phyloP scores from a whole-genome alignment of 2,888 invertebrate genomes.

The Chesias legatella region DNA sequence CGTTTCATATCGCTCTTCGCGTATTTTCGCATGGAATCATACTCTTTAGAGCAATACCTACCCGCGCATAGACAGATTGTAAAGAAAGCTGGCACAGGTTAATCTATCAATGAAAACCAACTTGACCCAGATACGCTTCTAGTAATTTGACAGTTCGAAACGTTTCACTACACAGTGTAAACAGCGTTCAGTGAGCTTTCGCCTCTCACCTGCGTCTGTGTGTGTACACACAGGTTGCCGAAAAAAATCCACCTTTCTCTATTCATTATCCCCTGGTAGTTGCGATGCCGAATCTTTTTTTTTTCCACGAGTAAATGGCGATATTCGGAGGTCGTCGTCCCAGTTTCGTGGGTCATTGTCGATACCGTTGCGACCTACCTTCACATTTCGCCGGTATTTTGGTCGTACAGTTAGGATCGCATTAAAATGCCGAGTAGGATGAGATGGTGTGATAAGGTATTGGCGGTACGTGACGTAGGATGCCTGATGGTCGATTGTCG shows the following conservation, averaged over 20 bases:
- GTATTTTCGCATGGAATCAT: no score
- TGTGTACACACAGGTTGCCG: constrained; percentile 30
- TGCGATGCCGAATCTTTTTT: constrained; percentile 49
- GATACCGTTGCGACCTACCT: constrained; percentile 78
- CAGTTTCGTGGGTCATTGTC: constrained; percentile 61
- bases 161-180: constrained; percentile 46
- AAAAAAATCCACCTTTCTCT: constrained; percentile 61
- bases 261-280: constrained; percentile 69
- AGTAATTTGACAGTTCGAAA: constrained; percentile 41
- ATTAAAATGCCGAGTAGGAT: constrained; percentile 67
- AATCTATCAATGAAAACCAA: constrained; percentile 12
- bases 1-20: no score
- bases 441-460: constrained; percentile 58
- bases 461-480: constrained; percentile 30
- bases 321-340: constrained; percentile 62
- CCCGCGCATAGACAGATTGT: neutral
- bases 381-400: constrained; percentile 67
- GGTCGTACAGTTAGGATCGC: constrained; percentile 74
- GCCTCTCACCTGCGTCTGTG: constrained; percentile 42
- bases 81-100: neutral
- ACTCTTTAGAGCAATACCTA: no score
- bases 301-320: constrained; percentile 62
- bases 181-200: constrained; percentile 52
- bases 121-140: constrained; percentile 37
- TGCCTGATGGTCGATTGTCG: constrained; percentile 2